These are phyloP conservation scores for Toxostoma redivivum DNA, from an alignment of 2,113 vertebrate genomes.

Conservation along the genomic window DNA sequence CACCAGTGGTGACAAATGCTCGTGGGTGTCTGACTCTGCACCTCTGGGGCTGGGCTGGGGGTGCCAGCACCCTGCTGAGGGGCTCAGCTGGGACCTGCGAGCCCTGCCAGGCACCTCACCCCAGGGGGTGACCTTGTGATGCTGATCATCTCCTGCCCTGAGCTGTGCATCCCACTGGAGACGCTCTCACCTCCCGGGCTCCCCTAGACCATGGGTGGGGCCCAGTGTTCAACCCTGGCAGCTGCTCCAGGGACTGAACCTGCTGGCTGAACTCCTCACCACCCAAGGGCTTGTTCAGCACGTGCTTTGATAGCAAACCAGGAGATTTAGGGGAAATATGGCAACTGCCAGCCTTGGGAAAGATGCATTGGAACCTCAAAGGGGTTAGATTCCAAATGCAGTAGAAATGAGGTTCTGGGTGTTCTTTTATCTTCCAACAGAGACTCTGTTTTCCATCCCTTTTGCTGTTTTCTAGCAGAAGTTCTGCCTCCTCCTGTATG, in stretches of 20 bases:
- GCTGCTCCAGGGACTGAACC: background rate
- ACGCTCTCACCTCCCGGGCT: background rate
- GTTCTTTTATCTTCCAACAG: background rate
- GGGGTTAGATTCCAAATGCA: background rate
- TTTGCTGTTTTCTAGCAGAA: background rate
- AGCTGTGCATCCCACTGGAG: fast-evolving
- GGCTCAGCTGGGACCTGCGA: background rate
- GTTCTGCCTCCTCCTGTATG: background rate
- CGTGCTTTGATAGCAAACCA: background rate
- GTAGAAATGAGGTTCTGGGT: background rate
- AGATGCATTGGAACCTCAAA: background rate
- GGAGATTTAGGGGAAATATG: background rate
- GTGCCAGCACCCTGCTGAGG: background rate
- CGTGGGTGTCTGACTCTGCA: fast-evolving
- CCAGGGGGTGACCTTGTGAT: background rate
- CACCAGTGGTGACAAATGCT: too few species aligned
- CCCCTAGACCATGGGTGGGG: background rate
- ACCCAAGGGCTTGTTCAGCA: background rate
- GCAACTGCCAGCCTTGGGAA: background rate
- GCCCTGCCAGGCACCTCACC: fast-evolving
- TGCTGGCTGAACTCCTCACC: background rate
- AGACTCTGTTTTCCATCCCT: background rate
- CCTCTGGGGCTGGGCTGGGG: background rate
- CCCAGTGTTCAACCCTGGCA: background rate
- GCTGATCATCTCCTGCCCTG: background rate